Evolutionary conservation across 2,113 vertebrate genomes (phyloP), one percentile per base, ranked within the genome.

Genomic region (Rafetus swinhoei): DNA sequence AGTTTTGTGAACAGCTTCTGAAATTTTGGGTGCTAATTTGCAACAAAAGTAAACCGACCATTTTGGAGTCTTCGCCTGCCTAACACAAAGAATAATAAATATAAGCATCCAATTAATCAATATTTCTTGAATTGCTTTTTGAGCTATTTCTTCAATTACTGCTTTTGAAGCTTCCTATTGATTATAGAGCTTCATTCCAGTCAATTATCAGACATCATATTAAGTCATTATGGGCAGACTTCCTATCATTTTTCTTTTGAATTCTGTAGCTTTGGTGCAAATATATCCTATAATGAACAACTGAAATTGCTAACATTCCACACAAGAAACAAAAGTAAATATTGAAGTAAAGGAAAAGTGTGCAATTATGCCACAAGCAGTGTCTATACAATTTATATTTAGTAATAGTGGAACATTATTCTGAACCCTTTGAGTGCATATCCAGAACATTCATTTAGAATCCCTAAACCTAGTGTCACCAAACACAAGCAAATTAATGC

Each of bases 171-270:
- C 80, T 90, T 55, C 79, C 2, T 45, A 9, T 90, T 55, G 32
- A 39, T 72, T 57, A 62, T 90, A 84, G 11, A 80, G 35, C 62
- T 91, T 45, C 0, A 76, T 89, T 76, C 11, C 81, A 74, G 39
- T 32, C 56, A 90, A 88, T n/a, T 52, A 55, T 82, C 56, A 50
- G 57, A 57, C 35, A 86, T 79, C 65, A 56, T 84, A 88, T 25
- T 62, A 59, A 32, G 16, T 57, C 84, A 57, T 9, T 11, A 86
- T 19, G 54, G 18, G 81, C 3, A 79, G 29, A 13, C 92, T 60
- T 45, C n/a, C 4, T 88, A 39, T 86, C 4, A 53, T 72, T 91
- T 91, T 85, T n/a, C 3, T 19, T 76, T 93, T 80, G 15, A 0
- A 0, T 85, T 82, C 62, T 89, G 9, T 62, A 92, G 7, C 5